phyloP scores from a whole-genome alignment of 2,888 invertebrate species.

The Nephrotoma appendiculata region DNA sequence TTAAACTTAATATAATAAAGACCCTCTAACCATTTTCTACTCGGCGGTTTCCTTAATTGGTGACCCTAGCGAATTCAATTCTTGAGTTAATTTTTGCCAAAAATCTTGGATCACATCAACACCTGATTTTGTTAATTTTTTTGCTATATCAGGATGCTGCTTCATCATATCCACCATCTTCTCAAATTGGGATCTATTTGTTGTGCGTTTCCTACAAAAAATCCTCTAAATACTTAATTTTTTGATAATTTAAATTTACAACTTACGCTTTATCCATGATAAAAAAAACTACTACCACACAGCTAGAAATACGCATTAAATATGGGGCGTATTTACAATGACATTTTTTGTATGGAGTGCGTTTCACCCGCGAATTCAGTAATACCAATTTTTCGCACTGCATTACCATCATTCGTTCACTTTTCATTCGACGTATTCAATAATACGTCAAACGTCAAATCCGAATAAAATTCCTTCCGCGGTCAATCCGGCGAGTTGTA shows the following conservation, averaged over 20 bases:
- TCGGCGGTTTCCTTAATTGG: neutral
- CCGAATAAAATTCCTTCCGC: no score
- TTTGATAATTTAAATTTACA: neutral
- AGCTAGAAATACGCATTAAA: no score
- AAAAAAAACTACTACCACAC: neutral
- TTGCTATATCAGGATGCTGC: neutral
- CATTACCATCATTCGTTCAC: no score
- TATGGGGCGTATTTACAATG: no score
- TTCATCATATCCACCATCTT: neutral
- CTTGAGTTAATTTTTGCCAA: neutral
- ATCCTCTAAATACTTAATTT: neutral
- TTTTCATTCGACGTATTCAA: no score
- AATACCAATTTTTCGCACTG: no score
- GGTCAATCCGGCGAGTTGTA: no score
- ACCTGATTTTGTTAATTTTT: neutral
- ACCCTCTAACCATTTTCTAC: neutral
- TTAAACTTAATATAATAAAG: neutral
- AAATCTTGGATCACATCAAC: neutral
- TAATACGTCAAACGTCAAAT: no score
- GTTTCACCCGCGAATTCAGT: no score
- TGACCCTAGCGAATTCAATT: neutral
- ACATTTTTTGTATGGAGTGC: no score
- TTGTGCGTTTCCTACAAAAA: neutral
- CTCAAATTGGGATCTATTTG: neutral
- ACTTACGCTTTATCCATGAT: neutral